Evolutionary conservation across 2,888 invertebrate species (phyloP), one percentile per base, ranked within the genome.

Genomic region (Ferdinandea cuprea): DNA sequence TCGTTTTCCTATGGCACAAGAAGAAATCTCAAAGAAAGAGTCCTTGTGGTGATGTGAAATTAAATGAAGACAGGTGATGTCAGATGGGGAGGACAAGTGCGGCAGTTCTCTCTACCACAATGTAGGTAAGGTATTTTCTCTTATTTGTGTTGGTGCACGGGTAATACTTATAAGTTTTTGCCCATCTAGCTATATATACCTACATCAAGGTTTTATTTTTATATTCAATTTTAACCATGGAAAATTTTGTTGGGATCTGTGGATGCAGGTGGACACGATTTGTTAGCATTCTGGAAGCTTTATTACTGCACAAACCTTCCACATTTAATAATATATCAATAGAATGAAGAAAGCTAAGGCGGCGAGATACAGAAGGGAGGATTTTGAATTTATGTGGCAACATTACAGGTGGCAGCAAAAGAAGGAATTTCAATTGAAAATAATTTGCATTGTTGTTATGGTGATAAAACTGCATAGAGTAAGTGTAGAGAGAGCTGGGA

Each of bases 51-150:
- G 71, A 77, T 77, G 76, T 81, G 81, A 81, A 81, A 81, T 81
- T 81, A 81, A 81, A 81, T 77, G 76, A 81, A 81, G 81, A 66
- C 81, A 81, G 81, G 81, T 81, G 81, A 81, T 76, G 81, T 72
- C 77, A 72, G 63, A 54, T 11, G 59, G 54, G 52, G 46, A 13
- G 25, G 48, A 35, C 13, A 21, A 68, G 19, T 32, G 37, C 50
- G 42, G 50, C 40, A 69, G 44, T 56, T 52, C 50, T 15, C n/a
- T n/a, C 19, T 8, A 9, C 35, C 35, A 9, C 35, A 17, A 9
- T 8, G 17, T 17, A 15, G n/a, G n/a, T n/a, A n/a, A n/a, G n/a
- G n/a, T n/a, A n/a, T n/a, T n/a, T n/a, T n/a, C n/a, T n/a, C n/a
- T n/a, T n/a, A n/a, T n/a, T n/a, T n/a, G n/a, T n/a, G n/a, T n/a